Evolutionary conservation across 2,797 vertebrate genomes (phyloP), one percentile per base, ranked within the genome.

Genomic region (Selene dorsalis): DNA sequence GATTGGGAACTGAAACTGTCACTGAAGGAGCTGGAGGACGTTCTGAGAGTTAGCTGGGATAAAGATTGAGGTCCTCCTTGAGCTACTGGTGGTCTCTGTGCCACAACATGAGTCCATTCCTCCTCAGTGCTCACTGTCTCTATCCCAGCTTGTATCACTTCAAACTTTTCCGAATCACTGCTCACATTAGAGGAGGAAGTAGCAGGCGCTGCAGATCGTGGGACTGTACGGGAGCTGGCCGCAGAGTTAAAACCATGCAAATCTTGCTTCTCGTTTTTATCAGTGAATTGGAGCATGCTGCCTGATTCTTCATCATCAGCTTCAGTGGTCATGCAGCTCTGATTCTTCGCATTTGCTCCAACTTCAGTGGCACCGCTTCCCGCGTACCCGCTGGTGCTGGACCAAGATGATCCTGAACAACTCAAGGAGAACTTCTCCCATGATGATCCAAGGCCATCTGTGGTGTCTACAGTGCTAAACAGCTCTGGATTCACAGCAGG

Each of bases 361-460:
- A 2, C 17, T 58, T 50, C 18, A 20, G 17, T 7, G 1, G 57
- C 72, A 24, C 10, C 24, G 28, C 73, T 82, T 73, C 76, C 45
- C 53, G 71, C 57, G 48, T 72, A 61, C 12, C 62, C 28, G 48
- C 69, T 48, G 69, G 48, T 4, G 74, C 82, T 77, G 59, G 45
- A 69, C 66, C 0, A 45, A 24, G 48, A 57, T 60, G 80, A 73
- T 32, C 80, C 69, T 35, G 93, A 94, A 84, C 87, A 88, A 69
- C 81, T 88, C 84, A 94, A 65, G 4, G 95, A 95, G 10, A 96
- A 52, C 24, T 89, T 93, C 78, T 93, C 94, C 96, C 96, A 97
- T 0, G 93, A 95, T 4, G 95, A 95, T 4, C 85, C 91, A 2
- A 86, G 88, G 69, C 45, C 8, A 50, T 88, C 84, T 26, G 78